Base-by-base conservation (phyloP, 2,888 invertebrate species). In the Meiosimyza platycephala region DNA sequence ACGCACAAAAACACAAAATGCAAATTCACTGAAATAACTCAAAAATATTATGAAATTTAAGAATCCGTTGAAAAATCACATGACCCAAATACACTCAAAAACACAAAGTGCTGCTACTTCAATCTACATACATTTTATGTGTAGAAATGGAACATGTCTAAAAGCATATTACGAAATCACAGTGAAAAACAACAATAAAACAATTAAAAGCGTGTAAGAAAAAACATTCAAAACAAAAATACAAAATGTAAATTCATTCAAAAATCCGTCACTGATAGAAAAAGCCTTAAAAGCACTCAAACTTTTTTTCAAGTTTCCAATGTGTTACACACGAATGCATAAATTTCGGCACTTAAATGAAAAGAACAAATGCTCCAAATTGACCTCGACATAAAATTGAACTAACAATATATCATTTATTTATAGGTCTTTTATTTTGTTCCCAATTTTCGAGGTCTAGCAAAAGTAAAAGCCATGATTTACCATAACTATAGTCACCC, bases 91-190 rank as follows among this genome's bases (percentile, higher is more conserved):
- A n/a, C 28, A 33, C 12, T 18, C 15, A 16, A 15, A n/a, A 11
- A 9, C 65, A 51, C 22, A 15, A n/a, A n/a, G 60, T 40, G 40
- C 40, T 40, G 40, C 40, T 9, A 40, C 28, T 13, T 15, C 0
- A 22, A 22, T 9, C 12, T 15, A 13, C 40, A 7, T 60, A 9
- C n/a, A 60, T 40, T 47, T 16, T 4, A 6, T 47, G 40, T 47
- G 6, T 47, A 28, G 15, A 57, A 57, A 28, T 57, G 28, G 57
- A 15, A 28, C 57, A 51, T 28, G 51, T 51, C 51, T 65, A 65
- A 65, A 65, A 65, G 65, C 65, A 52, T 65, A 50, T 65, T 65
- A 15, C n/a, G 52, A 50, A 50, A 65, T 51, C 9, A n/a, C 33
- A 1, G 4, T 65, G 11, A 65, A 57, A 57, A 16, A 28, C 0